Percentiles rank a stretch among this genome's conserved stretches.
phyloP scores from a whole-genome alignment of 2,113 vertebrate genomes.

The Cyprinodon tularosa region DNA sequence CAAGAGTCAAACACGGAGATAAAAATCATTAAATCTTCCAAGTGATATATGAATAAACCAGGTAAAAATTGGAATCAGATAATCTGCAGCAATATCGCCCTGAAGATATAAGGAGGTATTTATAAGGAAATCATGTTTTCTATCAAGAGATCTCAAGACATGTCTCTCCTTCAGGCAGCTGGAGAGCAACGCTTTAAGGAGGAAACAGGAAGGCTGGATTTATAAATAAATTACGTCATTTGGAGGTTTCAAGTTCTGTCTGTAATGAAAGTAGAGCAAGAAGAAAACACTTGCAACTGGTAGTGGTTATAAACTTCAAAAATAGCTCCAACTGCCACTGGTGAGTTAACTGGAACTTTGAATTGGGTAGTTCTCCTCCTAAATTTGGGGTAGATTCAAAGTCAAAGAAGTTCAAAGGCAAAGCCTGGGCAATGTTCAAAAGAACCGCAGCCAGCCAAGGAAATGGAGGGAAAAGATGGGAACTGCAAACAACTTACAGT shows the following conservation, averaged over 20 bases:
- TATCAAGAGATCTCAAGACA: neutral
- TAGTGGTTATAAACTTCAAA: conserved; percentile 51
- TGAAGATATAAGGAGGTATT: neutral
- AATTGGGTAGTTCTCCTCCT: conserved; percentile 53
- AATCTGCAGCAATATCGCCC: neutral
- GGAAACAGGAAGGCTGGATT: neutral
- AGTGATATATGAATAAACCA: neutral
- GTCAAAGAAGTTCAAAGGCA: conserved; percentile 78
- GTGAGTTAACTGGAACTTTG: conserved; percentile 45
- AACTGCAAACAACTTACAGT: conserved; percentile 48
- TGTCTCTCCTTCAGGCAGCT: neutral
- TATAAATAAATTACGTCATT: neutral
- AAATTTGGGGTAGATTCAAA: conserved; percentile 75
- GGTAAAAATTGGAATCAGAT: neutral
- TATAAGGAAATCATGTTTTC: neutral
- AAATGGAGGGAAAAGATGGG: conserved; percentile 39
- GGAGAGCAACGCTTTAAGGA: neutral
- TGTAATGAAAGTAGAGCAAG: neutral
- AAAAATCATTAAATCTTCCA: neutral
- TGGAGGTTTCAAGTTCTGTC: neutral
- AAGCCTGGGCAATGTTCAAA: conserved; percentile 69
- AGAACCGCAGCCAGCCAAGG: conserved; percentile 59
- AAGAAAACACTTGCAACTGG: conserved; percentile 9
- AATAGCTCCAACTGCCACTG: conserved; percentile 49
- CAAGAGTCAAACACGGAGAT: conserved; percentile 19